Conservation (phyloP, 2,797 vertebrate species). For the Channa striata region DNA sequence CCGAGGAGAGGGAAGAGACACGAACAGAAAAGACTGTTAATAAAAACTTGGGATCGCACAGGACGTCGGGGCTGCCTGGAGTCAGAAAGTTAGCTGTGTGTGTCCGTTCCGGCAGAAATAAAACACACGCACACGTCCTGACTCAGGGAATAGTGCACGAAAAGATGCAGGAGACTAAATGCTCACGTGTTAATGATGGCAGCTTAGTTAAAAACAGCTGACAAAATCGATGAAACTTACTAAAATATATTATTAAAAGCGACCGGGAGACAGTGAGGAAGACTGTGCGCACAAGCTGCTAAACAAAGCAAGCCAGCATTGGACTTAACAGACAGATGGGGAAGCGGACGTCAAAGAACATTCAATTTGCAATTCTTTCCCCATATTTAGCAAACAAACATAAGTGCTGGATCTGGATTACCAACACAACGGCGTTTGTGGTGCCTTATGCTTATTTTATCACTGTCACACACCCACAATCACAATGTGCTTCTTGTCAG, state of each 20-base stretch:
- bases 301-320: conserved; percentile 19
- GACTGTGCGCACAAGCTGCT: conserved; percentile 30
- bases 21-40: conserved; percentile 6
- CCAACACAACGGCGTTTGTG: conserved; percentile 18
- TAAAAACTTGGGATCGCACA: conserved; percentile 2
- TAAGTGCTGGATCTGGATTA: conserved; percentile 27
- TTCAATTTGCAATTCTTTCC: conserved; percentile 24
- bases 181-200: not conserved
- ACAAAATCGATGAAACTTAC: conserved; percentile 2
- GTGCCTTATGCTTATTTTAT: conserved; percentile 53
- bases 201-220: not conserved
- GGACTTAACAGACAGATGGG: conserved; percentile 38
- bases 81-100: conserved; percentile 10
- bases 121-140: conserved; percentile 31
- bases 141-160: not conserved
- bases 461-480: conserved; percentile 53
- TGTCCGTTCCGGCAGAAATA: conserved; percentile 18
- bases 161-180: not conserved
- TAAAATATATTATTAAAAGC: conserved; percentile 24
- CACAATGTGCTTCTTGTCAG: conserved; percentile 48
- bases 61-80: not conserved
- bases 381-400: conserved; percentile 35
- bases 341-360: conserved; percentile 15
- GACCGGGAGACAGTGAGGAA: conserved; percentile 24
- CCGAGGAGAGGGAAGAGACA: not conserved